phyloP scores from a whole-genome alignment of 2,113 vertebrate species.

The Podarcis raffonei region DNA sequence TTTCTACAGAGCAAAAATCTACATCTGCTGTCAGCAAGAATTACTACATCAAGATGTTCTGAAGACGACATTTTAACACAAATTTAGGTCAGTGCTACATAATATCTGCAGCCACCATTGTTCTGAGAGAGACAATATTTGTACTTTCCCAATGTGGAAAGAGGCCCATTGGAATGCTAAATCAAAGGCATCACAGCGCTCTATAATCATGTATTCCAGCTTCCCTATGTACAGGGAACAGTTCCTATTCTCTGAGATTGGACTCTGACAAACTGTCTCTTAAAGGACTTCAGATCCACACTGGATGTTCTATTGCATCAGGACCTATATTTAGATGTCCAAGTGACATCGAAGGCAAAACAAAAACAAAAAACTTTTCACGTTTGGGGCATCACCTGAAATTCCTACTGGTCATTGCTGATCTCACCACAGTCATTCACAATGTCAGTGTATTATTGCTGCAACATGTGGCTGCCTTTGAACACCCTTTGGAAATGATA shows the following conservation, averaged over 20 bases:
- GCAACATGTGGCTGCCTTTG: not conserved
- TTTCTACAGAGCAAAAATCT: conserved; percentile 5
- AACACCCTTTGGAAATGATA: not conserved
- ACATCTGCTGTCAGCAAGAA: conserved; percentile 17
- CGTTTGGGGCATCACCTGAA: not conserved
- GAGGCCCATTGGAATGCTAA: not conserved
- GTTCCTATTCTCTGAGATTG: not conserved
- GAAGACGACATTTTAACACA: not conserved
- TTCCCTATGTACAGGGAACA: not conserved
- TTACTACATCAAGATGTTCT: conserved; percentile 4
- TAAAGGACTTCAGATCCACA: not conserved
- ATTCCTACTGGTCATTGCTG: not conserved
- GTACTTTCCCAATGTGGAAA: not conserved
- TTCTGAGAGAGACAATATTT: not conserved
- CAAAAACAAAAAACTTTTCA: not conserved
- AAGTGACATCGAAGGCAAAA: not conserved
- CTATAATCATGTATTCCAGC: not conserved
- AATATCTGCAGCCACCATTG: conserved; percentile 5
- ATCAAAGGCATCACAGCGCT: not conserved
- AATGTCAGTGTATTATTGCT: not conserved
- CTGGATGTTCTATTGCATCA: not conserved
- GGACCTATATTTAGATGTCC: not conserved
- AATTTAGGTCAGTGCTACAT: conserved; percentile 14
- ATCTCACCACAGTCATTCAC: not conserved
- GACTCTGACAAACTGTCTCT: not conserved